Percentiles rank a stretch among this genome's conserved stretches.
These are phyloP conservation scores for Silurus lanzhouensis DNA, from an alignment of 2,797 vertebrate species.

Conservation along the genomic window DNA sequence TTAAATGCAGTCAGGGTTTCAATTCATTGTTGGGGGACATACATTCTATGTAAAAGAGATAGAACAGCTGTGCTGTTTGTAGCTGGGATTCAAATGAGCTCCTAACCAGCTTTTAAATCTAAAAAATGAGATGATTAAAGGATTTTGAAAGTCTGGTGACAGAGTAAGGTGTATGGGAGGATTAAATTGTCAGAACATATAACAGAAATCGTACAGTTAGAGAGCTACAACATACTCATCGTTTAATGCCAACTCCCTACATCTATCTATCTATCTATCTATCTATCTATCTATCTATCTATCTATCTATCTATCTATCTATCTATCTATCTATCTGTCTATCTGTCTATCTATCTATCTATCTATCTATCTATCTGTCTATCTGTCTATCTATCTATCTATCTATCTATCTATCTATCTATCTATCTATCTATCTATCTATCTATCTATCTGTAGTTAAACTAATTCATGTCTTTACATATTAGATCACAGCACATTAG, in stretches of 20 bases:
- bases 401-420: too few species aligned
- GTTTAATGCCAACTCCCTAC: constrained; percentile 64
- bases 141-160: constrained; percentile 41
- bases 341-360: not conserved
- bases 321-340: too few species aligned
- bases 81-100: constrained; percentile 51
- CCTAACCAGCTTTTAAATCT: constrained; percentile 45
- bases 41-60: too few species aligned
- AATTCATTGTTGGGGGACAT: too few species aligned
- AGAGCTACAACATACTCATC: constrained; percentile 66
- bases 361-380: not conserved
- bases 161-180: constrained; percentile 42
- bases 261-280: not conserved
- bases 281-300: too few species aligned
- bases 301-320: too few species aligned
- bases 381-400: too few species aligned
- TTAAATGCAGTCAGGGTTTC: too few species aligned
- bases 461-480: constrained; percentile 37
- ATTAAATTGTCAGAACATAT: constrained; percentile 40
- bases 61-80: constrained; percentile 24
- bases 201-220: constrained; percentile 17
- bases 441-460: not conserved
- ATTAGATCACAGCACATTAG: not conserved
- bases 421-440: not conserved
- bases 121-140: constrained; percentile 56